Conservation (phyloP, 2,797 vertebrate genomes). For the Notolepis coatsorum region DNA sequence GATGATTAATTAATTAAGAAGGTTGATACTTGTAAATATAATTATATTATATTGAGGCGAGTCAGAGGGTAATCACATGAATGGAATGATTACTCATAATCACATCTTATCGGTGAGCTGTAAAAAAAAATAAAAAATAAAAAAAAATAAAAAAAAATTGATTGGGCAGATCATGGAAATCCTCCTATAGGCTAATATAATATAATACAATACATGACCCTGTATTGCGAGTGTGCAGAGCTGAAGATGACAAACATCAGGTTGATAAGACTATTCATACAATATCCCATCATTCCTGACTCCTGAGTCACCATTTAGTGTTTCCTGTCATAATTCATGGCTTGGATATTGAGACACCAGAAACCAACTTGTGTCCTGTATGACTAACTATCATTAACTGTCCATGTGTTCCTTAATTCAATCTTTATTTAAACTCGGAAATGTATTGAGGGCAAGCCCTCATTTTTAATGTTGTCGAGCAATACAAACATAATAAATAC, state of each 20-base stretch:
- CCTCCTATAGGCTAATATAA: conserved; percentile 20
- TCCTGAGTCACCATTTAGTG: conserved; percentile 24
- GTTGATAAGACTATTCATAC: conserved; percentile 44
- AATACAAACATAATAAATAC: too few relatives aligned
- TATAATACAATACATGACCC: not conserved
- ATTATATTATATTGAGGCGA: conserved; percentile 14
- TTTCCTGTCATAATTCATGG: conserved; percentile 20
- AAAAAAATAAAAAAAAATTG: not conserved
- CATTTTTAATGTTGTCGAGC: too few relatives aligned
- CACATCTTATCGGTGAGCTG: conserved; percentile 15
- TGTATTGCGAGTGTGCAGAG: conserved; percentile 16
- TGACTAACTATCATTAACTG: conserved; percentile 6
- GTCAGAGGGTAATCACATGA: conserved; percentile 15
- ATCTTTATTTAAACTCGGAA: not conserved
- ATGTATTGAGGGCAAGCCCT: too few relatives aligned
- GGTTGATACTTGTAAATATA: not conserved
- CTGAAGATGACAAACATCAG: conserved; percentile 8
- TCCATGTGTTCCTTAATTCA: too few relatives aligned
- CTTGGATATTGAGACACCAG: conserved; percentile 31
- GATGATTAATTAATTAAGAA: not conserved
- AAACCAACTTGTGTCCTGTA: conserved; percentile 23
- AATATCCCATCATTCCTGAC: conserved; percentile 11
- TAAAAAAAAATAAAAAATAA: not conserved
- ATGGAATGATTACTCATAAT: conserved; percentile 40
- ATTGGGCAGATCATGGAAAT: conserved; percentile 25